phyloP scores from a whole-genome alignment of 2,113 vertebrate species.

The Hydropotes inermis region DNA sequence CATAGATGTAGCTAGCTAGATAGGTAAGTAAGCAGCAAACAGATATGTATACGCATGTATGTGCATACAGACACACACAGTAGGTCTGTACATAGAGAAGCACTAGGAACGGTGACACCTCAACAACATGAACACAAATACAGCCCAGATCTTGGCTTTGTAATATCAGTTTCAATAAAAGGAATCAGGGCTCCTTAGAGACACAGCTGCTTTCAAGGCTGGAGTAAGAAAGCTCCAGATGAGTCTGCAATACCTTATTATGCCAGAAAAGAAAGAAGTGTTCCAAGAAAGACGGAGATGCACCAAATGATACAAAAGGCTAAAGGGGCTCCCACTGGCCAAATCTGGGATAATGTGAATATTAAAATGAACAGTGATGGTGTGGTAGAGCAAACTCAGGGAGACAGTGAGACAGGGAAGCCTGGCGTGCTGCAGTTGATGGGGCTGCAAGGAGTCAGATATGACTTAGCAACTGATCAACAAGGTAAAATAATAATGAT shows the following conservation, averaged over 20 bases:
- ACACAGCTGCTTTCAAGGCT: neutral
- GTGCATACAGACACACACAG: neutral
- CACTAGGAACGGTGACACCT: neutral
- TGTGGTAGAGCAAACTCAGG: neutral
- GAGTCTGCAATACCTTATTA: neutral
- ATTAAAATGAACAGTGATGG: neutral
- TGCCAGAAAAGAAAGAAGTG: neutral
- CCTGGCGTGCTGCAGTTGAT: neutral
- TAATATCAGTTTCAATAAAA: neutral
- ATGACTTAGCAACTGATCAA: neutral
- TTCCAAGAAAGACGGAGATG: neutral
- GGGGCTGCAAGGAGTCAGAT: neutral
- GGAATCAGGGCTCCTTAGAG: neutral
- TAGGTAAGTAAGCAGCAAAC: neutral
- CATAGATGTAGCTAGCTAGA: neutral
- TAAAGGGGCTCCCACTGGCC: neutral
- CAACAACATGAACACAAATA: neutral
- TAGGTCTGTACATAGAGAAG: neutral
- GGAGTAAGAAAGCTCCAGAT: neutral
- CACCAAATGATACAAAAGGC: neutral
- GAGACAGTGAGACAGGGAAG: neutral
- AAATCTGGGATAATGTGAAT: neutral
- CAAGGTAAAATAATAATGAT: neutral
- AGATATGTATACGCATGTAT: fast-evolving
- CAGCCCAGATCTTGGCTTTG: neutral